phyloP scores from a whole-genome alignment of 2,888 invertebrate species.

The Melinaea menophilus region DNA sequence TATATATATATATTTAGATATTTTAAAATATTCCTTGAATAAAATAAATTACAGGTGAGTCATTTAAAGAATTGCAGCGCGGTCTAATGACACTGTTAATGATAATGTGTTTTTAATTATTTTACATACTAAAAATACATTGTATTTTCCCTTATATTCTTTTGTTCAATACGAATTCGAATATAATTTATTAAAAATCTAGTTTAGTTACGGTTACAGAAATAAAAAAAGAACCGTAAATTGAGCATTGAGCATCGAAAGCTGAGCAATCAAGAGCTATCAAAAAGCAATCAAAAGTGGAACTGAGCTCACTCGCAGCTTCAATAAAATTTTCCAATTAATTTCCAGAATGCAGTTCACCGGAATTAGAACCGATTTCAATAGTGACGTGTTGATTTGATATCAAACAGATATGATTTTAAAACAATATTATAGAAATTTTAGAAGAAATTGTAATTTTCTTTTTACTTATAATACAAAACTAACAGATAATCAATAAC shows the following conservation, averaged over 20 bases:
- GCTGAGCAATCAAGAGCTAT: conserved; percentile 26
- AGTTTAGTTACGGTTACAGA: background rate
- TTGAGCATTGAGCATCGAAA: background rate
- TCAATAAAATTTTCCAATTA: conserved; percentile 20
- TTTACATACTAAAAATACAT: background rate
- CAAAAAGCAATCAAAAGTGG: conserved; percentile 30
- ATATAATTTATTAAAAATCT: background rate
- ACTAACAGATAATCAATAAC: too few relatives aligned
- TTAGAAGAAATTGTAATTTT: too few relatives aligned
- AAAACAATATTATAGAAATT: background rate
- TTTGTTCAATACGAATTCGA: background rate
- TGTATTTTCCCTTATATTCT: background rate
- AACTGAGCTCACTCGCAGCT: conserved; percentile 20
- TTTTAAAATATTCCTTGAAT: background rate
- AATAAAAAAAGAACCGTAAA: background rate
- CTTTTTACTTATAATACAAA: too few relatives aligned
- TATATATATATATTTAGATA: too few relatives aligned
- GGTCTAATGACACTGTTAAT: background rate
- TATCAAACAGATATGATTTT: background rate
- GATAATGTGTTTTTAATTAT: background rate
- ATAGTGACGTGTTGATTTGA: background rate
- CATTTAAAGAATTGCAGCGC: background rate
- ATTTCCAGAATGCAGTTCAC: conserved; percentile 9
- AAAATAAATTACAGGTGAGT: background rate
- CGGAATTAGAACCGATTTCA: conserved; percentile 5